Conservation (phyloP, 2,888 invertebrate species). For the Euphydryas editha region DNA sequence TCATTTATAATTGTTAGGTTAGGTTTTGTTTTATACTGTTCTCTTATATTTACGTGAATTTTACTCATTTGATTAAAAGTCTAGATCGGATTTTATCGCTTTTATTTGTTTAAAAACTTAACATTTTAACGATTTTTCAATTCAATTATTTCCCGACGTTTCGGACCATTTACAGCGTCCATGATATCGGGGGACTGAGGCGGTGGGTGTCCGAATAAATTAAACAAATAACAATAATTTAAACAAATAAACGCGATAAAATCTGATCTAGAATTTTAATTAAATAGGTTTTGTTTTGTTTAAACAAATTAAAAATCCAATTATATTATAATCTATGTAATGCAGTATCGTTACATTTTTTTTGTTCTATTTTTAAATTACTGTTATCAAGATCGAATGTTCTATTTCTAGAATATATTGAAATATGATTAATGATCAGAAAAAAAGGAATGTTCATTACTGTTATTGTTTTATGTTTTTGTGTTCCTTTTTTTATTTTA, state of each 20-base stretch:
- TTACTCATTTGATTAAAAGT: too few relatives aligned
- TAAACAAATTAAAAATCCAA: neutral
- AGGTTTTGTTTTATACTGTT: neutral
- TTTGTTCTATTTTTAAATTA: neutral
- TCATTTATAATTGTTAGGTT: neutral
- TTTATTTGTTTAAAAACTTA: too few relatives aligned
- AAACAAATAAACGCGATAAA: too few relatives aligned
- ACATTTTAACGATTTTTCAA: too few relatives aligned
- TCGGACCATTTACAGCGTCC: too few relatives aligned
- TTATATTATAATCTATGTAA: neutral
- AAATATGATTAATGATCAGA: slow-evolving; percentile 2
- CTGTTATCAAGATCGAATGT: neutral
- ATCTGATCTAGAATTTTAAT: too few relatives aligned
- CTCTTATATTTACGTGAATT: too few relatives aligned
- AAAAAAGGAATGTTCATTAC: neutral
- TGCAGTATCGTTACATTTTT: neutral
- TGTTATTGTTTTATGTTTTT: neutral
- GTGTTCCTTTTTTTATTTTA: neutral
- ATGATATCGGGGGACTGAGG: too few relatives aligned
- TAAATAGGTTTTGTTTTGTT: neutral
- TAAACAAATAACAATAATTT: too few relatives aligned
- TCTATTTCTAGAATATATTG: neutral
- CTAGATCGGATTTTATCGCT: too few relatives aligned
- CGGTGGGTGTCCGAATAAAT: too few relatives aligned
- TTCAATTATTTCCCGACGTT: too few relatives aligned